A percentile compares a stretch with the other conserved stretches of the same genome.
Evolutionary conservation across 1,140 invertebrate species (phyloP).

Genomic region (Procambarus virginalis): DNA sequence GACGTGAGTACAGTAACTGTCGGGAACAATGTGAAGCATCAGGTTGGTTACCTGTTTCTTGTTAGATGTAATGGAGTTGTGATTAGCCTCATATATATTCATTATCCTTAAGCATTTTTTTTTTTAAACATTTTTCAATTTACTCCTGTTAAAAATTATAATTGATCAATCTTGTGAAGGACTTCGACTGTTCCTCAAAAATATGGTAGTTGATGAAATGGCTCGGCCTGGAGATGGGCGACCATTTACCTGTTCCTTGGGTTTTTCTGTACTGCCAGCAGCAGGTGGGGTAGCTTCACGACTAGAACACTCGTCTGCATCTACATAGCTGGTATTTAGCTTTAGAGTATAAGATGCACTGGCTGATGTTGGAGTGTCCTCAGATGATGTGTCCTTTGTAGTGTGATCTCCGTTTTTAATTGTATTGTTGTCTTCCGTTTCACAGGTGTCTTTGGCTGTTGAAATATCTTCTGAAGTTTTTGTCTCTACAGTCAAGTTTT

Average conservation of each 20-base stretch:
- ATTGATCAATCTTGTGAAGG: constrained; percentile 38
- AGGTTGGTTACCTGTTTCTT: background rate
- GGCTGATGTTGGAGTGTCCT: constrained; percentile 15
- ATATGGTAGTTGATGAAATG: constrained; percentile 51
- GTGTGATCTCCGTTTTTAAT: background rate
- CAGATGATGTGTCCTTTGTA: background rate
- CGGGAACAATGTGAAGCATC: background rate
- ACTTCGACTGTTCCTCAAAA: constrained; percentile 35
- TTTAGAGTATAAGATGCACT: constrained; percentile 43
- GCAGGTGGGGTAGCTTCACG: constrained; percentile 46
- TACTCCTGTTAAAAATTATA: background rate
- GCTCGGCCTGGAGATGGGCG: constrained; percentile 27
- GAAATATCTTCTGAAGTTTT: constrained; percentile 13
- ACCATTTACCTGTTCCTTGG: constrained; percentile 29
- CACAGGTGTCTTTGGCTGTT: background rate
- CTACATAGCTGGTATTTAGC: constrained; percentile 2
- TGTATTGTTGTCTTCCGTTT: background rate
- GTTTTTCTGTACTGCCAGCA: background rate
- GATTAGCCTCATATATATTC: background rate
- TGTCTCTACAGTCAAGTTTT: background rate
- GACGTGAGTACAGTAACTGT: background rate
- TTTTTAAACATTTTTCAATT: background rate
- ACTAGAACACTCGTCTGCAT: constrained; percentile 33
- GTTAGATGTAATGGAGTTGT: background rate
- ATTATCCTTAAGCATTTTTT: background rate